phyloP scores from a whole-genome alignment of 2,113 vertebrate species.

The Bubo bubo region DNA sequence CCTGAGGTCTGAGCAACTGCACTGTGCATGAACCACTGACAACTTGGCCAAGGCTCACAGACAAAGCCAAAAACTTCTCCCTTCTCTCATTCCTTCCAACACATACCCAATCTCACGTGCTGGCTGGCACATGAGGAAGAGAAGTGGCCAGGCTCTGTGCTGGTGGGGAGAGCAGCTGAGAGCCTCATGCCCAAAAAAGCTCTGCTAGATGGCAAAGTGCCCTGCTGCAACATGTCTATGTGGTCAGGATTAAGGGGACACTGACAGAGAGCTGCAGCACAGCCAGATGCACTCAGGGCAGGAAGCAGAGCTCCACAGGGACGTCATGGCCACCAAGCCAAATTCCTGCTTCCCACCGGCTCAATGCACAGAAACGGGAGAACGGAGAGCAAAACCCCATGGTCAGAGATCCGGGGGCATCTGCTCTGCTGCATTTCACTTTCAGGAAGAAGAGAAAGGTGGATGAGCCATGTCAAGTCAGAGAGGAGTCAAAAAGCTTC shows the following conservation, averaged over 20 bases:
- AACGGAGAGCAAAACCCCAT: fast-evolving
- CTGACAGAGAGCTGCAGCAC: neutral
- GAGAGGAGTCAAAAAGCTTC: neutral
- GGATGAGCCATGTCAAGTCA: neutral
- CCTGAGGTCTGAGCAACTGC: neutral
- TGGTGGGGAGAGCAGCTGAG: neutral
- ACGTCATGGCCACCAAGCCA: neutral
- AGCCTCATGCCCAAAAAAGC: neutral
- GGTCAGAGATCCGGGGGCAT: neutral
- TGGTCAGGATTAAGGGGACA: neutral
- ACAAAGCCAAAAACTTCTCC: neutral
- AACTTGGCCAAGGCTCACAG: neutral
- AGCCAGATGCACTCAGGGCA: neutral
- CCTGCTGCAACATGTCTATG: neutral
- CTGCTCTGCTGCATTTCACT: neutral
- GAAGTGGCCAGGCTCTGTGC: neutral
- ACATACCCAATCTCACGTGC: neutral
- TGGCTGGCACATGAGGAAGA: neutral
- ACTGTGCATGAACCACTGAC: neutral
- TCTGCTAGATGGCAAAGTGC: neutral
- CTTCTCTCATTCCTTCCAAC: neutral
- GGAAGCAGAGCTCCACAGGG: neutral
- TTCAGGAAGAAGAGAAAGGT: neutral
- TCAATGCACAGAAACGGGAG: neutral
- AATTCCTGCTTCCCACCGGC: neutral